Conservation (phyloP, 2,113 vertebrate species). For the Thermophis baileyi region DNA sequence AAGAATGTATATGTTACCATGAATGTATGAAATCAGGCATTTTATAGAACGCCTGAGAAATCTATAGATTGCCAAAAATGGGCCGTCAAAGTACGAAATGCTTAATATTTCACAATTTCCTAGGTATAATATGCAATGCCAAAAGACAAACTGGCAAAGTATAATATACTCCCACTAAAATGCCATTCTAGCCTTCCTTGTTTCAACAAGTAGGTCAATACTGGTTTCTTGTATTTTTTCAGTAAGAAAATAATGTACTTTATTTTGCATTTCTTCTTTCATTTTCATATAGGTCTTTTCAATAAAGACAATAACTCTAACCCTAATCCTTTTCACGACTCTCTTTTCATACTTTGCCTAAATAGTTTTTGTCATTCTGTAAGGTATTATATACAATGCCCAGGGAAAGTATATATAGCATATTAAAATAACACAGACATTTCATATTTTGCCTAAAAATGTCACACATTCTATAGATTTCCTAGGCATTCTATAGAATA, state of each 20-base stretch:
- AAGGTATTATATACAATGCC: neutral
- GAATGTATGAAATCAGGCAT: neutral
- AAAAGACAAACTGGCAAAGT: neutral
- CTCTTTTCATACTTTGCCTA: neutral
- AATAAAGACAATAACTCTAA: neutral
- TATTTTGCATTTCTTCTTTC: neutral
- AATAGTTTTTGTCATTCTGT: neutral
- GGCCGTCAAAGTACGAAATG: neutral
- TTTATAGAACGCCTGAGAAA: neutral
- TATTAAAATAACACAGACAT: neutral
- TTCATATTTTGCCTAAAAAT: neutral
- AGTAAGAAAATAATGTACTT: neutral
- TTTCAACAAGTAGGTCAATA: neutral
- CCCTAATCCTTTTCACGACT: neutral
- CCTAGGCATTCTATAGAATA: neutral
- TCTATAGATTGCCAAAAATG: neutral
- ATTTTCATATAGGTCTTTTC: neutral
- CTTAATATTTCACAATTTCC: neutral
- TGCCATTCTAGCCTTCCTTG: neutral
- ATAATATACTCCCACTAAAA: neutral
- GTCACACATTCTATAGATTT: neutral
- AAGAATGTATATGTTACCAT: neutral
- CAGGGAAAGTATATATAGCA: neutral
- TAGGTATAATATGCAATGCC: neutral
- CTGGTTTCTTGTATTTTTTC: neutral